phyloP scores from a whole-genome alignment of 1,140 invertebrate genomes.

The Habropoda laboriosa region DNA sequence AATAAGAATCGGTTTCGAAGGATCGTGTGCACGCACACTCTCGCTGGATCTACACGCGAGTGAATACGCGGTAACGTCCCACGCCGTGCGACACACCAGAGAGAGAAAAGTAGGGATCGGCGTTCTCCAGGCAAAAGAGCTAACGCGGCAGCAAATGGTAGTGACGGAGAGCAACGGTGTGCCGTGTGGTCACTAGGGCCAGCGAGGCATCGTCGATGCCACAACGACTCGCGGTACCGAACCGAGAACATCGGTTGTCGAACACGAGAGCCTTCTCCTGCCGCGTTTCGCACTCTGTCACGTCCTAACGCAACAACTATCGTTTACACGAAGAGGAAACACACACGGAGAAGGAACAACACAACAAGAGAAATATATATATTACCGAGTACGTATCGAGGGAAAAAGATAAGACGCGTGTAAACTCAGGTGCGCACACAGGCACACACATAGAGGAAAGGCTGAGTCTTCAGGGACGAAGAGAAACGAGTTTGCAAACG shows the following conservation, averaged over 20 bases:
- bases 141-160: conserved; percentile 52
- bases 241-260: conserved; percentile 58
- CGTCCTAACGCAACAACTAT: too few species aligned
- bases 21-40: neutral
- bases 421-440: neutral
- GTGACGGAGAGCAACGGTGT: conserved; percentile 52
- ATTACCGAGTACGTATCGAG: too few species aligned
- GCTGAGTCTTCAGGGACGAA: conserved; percentile 6
- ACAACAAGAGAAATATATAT: too few species aligned
- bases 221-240: conserved; percentile 68
- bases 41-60: too few species aligned
- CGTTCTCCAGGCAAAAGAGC: conserved; percentile 70
- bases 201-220: conserved; percentile 59
- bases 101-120: conserved; percentile 70
- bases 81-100: conserved; percentile 53
- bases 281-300: neutral
- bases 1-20: neutral
- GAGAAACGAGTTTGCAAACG: conserved; percentile 61
- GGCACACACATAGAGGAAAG: neutral
- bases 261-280: conserved; percentile 36
- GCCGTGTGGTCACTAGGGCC: conserved; percentile 63
- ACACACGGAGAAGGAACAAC: neutral
- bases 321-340: neutral
- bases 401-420: too few species aligned
- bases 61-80: conserved; percentile 59